A percentile compares a stretch with the other conserved stretches of the same genome.
These are phyloP conservation scores for Bergia puertoricense DNA, from an alignment of 92 coral and sea anemone genomes.

Conservation along the genomic window DNA sequence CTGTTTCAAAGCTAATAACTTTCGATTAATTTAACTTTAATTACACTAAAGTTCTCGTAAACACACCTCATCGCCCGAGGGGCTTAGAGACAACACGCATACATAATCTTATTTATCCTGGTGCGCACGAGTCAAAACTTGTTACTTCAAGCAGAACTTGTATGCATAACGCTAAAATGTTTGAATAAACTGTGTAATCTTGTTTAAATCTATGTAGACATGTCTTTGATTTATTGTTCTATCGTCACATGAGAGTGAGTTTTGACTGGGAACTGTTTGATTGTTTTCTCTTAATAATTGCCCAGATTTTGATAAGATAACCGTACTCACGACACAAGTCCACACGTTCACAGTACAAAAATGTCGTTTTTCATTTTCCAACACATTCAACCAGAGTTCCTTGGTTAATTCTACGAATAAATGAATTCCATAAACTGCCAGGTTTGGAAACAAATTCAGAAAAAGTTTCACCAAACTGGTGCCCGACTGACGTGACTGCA, in stretches of 20 bases:
- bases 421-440: neutral
- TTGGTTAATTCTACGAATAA: neutral
- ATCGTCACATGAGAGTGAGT: neutral
- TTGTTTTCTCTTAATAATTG: conserved; percentile 15
- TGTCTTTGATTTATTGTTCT: conserved; percentile 34
- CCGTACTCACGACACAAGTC: neutral
- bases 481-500: neutral
- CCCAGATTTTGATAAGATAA: conserved; percentile 7
- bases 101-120: conserved; percentile 15
- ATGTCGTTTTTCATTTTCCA: neutral
- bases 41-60: conserved; percentile 34
- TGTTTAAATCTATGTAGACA: conserved; percentile 40
- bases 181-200: conserved; percentile 43
- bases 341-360: neutral
- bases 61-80: conserved; percentile 36
- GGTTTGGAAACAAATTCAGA: no score
- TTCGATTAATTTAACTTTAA: conserved; percentile 42
- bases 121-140: conserved; percentile 20
- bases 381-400: neutral
- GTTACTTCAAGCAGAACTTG: conserved; percentile 24
- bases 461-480: neutral
- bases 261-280: neutral
- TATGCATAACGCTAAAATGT: conserved; percentile 28
- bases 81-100: neutral
- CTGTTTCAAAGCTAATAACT: conserved; percentile 34